Base-by-base conservation (phyloP, 2,797 vertebrate species). In the Sebastes matsubarae region DNA sequence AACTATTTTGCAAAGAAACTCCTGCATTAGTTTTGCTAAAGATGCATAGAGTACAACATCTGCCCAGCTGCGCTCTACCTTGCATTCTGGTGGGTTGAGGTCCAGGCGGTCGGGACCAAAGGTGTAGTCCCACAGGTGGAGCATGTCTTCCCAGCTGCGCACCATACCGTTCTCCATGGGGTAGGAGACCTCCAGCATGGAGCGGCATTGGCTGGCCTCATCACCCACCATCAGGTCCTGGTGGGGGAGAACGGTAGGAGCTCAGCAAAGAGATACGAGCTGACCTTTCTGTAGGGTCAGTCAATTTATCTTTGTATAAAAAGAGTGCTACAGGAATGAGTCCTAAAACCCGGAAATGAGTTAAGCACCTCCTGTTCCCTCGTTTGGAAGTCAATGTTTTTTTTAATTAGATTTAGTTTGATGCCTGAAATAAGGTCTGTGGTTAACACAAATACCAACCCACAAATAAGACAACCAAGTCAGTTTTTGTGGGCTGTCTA, bases 91-190 rank as follows among this genome's bases (percentile, higher is more conserved):
- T 0, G 96, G 95, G 74, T 89, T 74, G 57, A 97, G 80, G 88
- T 95, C 32, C 22, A 97, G 94, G 25, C 96, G 93, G 22, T 94
- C 90, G 0, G 94, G 89, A 5, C 96, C 95, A 0, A 97, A 97
- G 61, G 96, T 97, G 92, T 97, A 87, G 83, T 97, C 95, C 96
- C 96, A 97, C 80, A 97, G 90, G 87, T 96, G 94, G 38, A 95
- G 84, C 96, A 97, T 97, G 91, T 97, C 96, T 0, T 97, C 96
- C 96, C 96, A 97, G 70, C 59, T 84, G 71, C 96, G 94, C 68
- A 97, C 96, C 63, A 96, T 97, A 20, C 96, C 96, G 0, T 97
- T 97, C 84, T 97, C 96, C 96, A 97, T 97, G 55, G 96, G 96
- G 72, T 97, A 97, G 42, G 95, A 92, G 65, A 97, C 89, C 89